These are phyloP conservation scores for Pipistrellus pipistrellus DNA, from an alignment of 2,797 vertebrate genomes.

Conservation along the genomic window DNA sequence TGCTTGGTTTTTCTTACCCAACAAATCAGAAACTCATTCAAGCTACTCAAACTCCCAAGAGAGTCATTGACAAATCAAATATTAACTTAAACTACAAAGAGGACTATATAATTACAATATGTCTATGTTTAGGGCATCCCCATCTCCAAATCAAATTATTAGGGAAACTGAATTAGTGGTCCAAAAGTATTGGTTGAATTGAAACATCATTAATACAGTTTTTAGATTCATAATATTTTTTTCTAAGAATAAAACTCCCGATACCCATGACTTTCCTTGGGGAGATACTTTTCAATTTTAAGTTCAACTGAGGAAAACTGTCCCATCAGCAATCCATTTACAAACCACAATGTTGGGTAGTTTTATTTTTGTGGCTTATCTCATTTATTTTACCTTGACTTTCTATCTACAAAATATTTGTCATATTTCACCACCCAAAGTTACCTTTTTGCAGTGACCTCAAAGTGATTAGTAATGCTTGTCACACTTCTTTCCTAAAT, in stretches of 20 bases:
- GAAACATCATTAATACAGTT: conserved; percentile 50
- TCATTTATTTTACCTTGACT: conserved; percentile 62
- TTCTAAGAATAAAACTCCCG: conserved; percentile 55
- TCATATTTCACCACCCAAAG: neutral
- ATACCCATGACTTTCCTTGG: conserved; percentile 26
- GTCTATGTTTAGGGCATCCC: neutral
- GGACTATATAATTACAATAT: conserved; percentile 5
- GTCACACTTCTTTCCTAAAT: conserved; percentile 45
- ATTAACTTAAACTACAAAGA: conserved; percentile 55
- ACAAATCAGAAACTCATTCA: conserved; percentile 41
- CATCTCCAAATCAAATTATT: conserved; percentile 46
- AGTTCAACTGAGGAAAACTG: conserved; percentile 34
- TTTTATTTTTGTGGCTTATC: conserved; percentile 29
- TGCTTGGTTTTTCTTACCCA: conserved; percentile 27
- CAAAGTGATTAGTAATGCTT: neutral
- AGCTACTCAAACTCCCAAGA: conserved; percentile 22
- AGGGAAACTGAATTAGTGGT: conserved; percentile 51
- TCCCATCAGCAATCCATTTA: conserved; percentile 21
- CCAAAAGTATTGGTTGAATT: conserved; percentile 20
- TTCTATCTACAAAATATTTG: conserved; percentile 16
- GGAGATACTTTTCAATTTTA: conserved; percentile 50
- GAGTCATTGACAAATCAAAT: conserved; percentile 42
- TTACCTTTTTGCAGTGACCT: conserved; percentile 31
- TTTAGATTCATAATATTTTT: conserved; percentile 33
- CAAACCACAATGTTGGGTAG: conserved; percentile 25